Base-by-base conservation (phyloP, 2,888 invertebrate species). In the Athalia rosae region DNA sequence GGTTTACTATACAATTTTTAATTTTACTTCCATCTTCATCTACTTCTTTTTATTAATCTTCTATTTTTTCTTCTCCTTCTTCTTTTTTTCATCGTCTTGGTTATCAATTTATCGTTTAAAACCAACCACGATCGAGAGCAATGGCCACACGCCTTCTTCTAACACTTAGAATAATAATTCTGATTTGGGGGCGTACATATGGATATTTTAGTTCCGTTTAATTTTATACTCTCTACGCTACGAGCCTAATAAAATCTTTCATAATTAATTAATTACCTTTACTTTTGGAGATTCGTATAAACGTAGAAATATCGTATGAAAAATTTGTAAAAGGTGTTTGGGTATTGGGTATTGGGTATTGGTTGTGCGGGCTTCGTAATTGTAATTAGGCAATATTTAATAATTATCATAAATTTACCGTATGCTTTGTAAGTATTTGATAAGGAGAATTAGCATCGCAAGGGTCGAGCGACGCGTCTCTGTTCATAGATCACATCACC, bases 301-400 rank as follows among this genome's bases (percentile, higher is more conserved):
- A 89, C 89, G 89, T 88, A 89, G 87, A 89, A 88, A 88, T 84
- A 86, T 87, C 83, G 86, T 88, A 88, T 88, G 87, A 88, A 88
- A 84, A 88, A 87, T 84, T 84, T 87, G 87, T 85, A 87, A 86
- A 87, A 86, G 84, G 85, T 87, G 85, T 80, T 62, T 79, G 59
- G 61, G 76, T 59, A 63, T 11, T 43, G 9, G 4, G 50, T 53
- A 13, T 71, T 71, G 81, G 80, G 76, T 84, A 83, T 80, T 84
- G 83, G 84, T 86, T 87, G 86, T 86, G 86, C 85, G 84, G 82
- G 81, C 84, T 76, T 82, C 81, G 83, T 80, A 83, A 84, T 83
- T 84, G 83, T 87, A 87, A 84, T 86, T 84, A 87, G 87, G 86
- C 86, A 85, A 87, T 88, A 86, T 82, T 85, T 83, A 84, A 84